Base-by-base conservation (phyloP, 2,797 vertebrate genomes). In the Pseudotriccus pelzelni region DNA sequence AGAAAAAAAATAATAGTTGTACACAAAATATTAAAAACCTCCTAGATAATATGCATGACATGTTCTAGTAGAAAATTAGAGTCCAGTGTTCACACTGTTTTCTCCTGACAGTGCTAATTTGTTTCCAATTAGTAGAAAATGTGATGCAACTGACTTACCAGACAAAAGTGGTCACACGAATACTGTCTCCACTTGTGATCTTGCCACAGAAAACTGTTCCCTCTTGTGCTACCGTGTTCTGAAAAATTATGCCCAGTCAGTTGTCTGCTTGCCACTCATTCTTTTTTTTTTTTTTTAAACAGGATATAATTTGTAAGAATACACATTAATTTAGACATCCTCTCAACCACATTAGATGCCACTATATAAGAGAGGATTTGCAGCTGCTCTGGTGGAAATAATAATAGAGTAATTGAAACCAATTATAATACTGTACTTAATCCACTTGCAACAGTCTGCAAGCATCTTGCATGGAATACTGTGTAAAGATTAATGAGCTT, bases 51-150 rank as follows among this genome's bases (percentile, higher is more conserved):
- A 92, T 59, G 34, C 68, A 67, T 85, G 73, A 78, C 89, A 60
- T 67, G 44, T 77, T 89, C 83, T 84, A 75, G 80, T 69, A 81
- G 43, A 75, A 97, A 86, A 97, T 76, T 86, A 87, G 63, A 92
- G 87, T 86, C 97, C 92, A 96, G 9, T 93, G 87, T 93, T 93
- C 62, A 52, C 76, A 84, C 90, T 97, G 94, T 97, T 98, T 95
- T 96, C 92, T 97, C 87, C 88, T 97, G 97, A 97, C 93, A 96
- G 87, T 75, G 74, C 34, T 97, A 97, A 98, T 98, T 98, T 97
- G 94, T 97, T 98, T 97, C 93, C 92, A 97, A 95, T 98, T 97
- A 98, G 96, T 89, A 96, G 92, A 96, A 96, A 97, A 96, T 89
- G 56, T 94, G 90, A 87, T 96, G 84, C 70, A 88, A 97, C 93